Conservation (phyloP, 2,888 invertebrate species). For the Endomychus coccineus region DNA sequence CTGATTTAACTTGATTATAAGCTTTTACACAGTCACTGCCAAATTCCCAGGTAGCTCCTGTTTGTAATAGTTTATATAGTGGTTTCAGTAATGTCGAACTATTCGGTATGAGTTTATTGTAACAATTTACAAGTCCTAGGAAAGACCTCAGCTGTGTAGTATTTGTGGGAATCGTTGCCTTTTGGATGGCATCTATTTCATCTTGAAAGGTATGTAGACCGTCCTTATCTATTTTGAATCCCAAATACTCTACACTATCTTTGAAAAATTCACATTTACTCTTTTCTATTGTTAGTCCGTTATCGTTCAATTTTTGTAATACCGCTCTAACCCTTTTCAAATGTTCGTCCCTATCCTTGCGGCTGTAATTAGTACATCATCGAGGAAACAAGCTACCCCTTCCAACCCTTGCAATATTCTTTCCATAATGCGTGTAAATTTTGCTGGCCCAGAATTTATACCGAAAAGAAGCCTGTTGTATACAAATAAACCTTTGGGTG, state of each 20-base stretch:
- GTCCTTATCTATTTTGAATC: too few species aligned
- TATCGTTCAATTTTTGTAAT: constrained; percentile 12
- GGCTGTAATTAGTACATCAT: constrained; percentile 24
- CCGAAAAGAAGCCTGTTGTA: constrained; percentile 22
- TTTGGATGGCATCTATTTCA: constrained; percentile 5
- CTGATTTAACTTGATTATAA: too few species aligned
- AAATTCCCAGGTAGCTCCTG: too few species aligned
- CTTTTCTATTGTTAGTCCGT: constrained; percentile 14
- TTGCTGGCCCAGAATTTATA: constrained; percentile 25
- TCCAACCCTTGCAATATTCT: constrained; percentile 21
- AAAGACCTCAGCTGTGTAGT: constrained; percentile 2
- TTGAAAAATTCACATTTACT: constrained; percentile 19
- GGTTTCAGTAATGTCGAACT: too few species aligned
- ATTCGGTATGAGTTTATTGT: too few species aligned
- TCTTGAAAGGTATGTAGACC: constrained; percentile 3
- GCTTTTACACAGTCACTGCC: too few species aligned
- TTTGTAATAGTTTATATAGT: too few species aligned
- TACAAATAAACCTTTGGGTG: constrained; percentile 24
- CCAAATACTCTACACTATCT: constrained; percentile 24
- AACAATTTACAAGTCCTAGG: constrained; percentile 7
- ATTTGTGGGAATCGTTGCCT: constrained; percentile 2
- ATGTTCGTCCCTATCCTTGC: constrained; percentile 16
- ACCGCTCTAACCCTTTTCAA: constrained; percentile 10
- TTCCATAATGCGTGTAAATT: constrained; percentile 30
- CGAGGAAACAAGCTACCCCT: constrained; percentile 21